phyloP scores from a whole-genome alignment of 2,113 vertebrate genomes.

The Chlamydotis undulata region DNA sequence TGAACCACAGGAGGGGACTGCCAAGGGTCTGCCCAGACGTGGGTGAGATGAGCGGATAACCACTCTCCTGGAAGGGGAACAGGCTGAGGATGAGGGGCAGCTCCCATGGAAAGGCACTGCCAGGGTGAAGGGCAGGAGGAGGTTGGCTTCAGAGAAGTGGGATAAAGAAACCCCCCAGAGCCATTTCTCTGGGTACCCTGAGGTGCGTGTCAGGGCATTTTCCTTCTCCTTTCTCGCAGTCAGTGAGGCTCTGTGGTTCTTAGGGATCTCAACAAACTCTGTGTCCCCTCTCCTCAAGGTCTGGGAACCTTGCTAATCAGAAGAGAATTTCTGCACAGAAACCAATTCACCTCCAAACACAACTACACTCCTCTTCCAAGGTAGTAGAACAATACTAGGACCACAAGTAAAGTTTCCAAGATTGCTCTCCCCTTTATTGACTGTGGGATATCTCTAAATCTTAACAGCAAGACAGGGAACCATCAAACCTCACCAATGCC shows the following conservation, averaged over 20 bases:
- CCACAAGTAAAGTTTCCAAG: not conserved
- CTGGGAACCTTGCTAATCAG: not conserved
- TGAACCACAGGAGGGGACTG: not conserved
- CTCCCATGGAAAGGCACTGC: not conserved
- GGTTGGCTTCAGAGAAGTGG: not conserved
- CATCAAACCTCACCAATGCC: not conserved
- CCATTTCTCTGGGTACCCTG: not conserved
- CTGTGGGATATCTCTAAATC: not conserved
- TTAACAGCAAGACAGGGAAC: not conserved
- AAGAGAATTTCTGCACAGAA: not conserved
- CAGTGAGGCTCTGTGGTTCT: not conserved
- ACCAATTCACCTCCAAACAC: not conserved
- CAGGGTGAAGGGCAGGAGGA: not conserved
- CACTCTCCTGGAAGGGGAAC: not conserved
- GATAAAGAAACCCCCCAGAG: not conserved
- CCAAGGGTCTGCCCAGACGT: fast-evolving
- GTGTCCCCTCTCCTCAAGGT: not conserved
- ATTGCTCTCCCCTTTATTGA: not conserved
- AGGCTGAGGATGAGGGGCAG: not conserved
- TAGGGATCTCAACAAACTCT: not conserved
- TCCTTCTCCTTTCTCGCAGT: not conserved
- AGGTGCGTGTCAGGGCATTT: not conserved
- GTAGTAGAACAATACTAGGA: not conserved
- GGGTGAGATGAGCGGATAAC: not conserved
- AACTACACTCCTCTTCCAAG: not conserved